These are phyloP conservation scores for Octopus sinensis DNA, from an alignment of 1,140 invertebrate genomes.

Conservation along the genomic window DNA sequence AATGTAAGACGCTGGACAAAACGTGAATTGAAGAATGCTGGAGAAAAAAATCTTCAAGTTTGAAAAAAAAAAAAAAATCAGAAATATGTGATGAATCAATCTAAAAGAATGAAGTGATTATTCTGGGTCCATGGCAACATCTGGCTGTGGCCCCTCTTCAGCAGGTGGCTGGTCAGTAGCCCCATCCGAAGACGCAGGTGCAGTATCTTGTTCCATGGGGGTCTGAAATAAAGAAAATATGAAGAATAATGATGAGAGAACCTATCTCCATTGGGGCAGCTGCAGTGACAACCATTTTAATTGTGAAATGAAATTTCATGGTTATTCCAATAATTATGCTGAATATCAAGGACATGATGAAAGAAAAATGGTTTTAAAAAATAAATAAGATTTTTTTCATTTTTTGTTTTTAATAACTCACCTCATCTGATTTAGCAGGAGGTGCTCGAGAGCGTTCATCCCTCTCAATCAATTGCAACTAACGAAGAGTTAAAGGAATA, in stretches of 20 bases:
- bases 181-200: not conserved
- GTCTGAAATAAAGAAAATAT: not conserved
- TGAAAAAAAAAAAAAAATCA: too few relatives aligned
- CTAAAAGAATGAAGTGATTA: not conserved
- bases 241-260: not conserved
- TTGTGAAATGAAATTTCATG: not conserved
- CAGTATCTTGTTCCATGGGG: not conserved
- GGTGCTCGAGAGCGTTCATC: constrained; percentile 4
- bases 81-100: too few relatives aligned
- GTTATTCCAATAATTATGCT: not conserved
- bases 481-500: not conserved
- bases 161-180: not conserved
- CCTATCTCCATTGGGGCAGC: not conserved
- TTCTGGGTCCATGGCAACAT: constrained; percentile 1
- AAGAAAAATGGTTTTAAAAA: not conserved
- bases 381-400: not conserved
- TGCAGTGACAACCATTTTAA: not conserved
- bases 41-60: too few relatives aligned
- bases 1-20: too few relatives aligned
- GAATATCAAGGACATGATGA: not conserved
- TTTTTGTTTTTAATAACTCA: not conserved
- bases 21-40: too few relatives aligned
- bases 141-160: not conserved
- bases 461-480: constrained; percentile 3
- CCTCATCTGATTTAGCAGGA: not conserved